Conservation (phyloP, 2,797 vertebrate genomes). For the Malurus leucopterus region DNA sequence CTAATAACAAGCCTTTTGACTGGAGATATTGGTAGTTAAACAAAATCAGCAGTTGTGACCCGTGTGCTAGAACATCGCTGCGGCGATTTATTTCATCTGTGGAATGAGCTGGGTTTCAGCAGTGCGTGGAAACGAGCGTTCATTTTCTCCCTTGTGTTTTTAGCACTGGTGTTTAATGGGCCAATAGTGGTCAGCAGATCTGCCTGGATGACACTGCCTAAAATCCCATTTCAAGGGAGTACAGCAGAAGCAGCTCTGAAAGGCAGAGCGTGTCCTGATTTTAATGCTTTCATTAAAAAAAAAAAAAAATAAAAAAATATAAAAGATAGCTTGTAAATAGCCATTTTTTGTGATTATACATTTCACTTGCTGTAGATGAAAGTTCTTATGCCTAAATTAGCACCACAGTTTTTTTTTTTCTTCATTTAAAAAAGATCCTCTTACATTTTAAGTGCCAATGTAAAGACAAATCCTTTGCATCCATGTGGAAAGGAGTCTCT, state of each 20-base stretch:
- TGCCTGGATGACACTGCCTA: neutral
- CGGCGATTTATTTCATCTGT: neutral
- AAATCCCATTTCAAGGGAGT: neutral
- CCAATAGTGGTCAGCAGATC: neutral
- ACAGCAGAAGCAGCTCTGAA: neutral
- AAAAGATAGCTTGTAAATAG: neutral
- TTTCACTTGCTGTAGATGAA: neutral
- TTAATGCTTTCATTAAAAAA: neutral
- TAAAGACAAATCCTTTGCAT: slow-evolving; percentile 23
- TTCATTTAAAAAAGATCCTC: neutral
- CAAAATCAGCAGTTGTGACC: neutral
- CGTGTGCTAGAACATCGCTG: neutral
- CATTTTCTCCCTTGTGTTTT: neutral
- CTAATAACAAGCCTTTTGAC: neutral
- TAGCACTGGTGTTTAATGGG: neutral
- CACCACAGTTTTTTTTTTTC: neutral
- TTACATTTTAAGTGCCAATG: neutral
- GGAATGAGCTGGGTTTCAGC: neutral
- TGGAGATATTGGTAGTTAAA: neutral
- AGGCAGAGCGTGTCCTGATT: neutral
- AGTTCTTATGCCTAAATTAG: neutral
- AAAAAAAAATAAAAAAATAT: neutral
- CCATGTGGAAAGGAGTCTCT: neutral
- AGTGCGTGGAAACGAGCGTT: neutral
- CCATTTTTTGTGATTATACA: neutral